Percentiles rank a stretch among this genome's conserved stretches.
phyloP scores from a whole-genome alignment of 2,888 invertebrate genomes.

The Alviniconcha strummeri region DNA sequence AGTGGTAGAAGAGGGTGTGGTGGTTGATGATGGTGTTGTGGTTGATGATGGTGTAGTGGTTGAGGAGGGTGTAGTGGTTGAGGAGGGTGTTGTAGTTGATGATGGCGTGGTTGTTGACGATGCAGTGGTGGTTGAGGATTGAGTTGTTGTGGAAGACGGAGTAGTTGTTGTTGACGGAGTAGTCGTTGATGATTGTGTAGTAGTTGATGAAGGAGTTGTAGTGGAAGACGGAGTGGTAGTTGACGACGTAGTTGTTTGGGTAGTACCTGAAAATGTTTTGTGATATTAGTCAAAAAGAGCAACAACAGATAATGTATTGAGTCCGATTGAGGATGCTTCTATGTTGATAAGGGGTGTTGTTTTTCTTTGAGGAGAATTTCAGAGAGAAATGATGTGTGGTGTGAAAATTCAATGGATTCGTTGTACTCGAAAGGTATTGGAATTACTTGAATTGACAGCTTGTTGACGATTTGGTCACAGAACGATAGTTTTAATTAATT shows the following conservation, averaged over 20 bases:
- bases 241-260: background rate
- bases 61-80: background rate
- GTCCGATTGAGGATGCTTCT: no score
- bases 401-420: no score
- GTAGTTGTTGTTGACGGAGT: background rate
- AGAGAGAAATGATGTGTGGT: no score
- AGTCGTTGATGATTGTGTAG: background rate
- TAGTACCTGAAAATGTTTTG: background rate
- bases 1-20: background rate
- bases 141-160: background rate
- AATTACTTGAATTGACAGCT: no score
- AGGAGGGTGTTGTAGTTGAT: background rate
- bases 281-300: no score
- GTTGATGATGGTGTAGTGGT: background rate
- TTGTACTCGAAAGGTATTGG: no score
- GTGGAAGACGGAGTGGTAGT: background rate
- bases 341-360: no score
- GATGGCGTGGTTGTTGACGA: slow-evolving; percentile 7
- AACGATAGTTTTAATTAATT: no score
- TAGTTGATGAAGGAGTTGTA: background rate
- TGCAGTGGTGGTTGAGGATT: background rate
- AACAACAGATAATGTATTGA: no score
- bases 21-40: background rate
- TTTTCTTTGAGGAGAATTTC: no score
- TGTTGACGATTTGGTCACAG: no score